These are phyloP conservation scores for Sciurus niger DNA, from an alignment of 2,113 vertebrate species.

Conservation along the genomic window DNA sequence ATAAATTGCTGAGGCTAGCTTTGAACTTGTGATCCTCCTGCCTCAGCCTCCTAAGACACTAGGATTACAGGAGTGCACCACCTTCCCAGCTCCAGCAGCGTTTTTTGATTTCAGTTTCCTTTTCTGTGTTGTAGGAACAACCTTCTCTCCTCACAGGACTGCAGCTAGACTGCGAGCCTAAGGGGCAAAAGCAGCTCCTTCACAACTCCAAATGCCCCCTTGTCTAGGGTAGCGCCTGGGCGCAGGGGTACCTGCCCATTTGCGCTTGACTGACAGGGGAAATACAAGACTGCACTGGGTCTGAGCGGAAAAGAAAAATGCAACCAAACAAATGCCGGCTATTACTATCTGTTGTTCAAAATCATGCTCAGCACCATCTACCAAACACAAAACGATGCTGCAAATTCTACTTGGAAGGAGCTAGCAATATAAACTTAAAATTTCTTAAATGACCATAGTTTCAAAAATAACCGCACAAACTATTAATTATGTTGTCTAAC, in stretches of 20 bases:
- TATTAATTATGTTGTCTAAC: slow-evolving; percentile 52
- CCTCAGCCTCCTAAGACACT: no score
- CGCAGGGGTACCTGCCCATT: no score
- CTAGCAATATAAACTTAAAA: slow-evolving; percentile 21
- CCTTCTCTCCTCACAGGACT: background rate
- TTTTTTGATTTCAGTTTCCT: background rate
- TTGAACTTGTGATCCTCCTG: no score
- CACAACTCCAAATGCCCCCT: background rate
- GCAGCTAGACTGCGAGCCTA: background rate
- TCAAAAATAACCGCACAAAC: slow-evolving; percentile 45
- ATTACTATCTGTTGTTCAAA: slow-evolving; percentile 12
- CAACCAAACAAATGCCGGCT: background rate
- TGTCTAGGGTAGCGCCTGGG: no score
- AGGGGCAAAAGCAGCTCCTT: background rate
- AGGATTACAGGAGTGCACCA: no score
- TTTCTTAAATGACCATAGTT: slow-evolving; percentile 35
- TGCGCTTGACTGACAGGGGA: no score
- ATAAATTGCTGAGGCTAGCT: no score
- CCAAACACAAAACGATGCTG: background rate
- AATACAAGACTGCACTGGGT: accelerated
- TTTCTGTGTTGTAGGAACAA: background rate
- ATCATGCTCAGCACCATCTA: background rate
- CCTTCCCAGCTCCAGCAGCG: no score
- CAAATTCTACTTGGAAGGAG: slow-evolving; percentile 63
- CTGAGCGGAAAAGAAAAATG: background rate